Percentiles rank a stretch among this genome's conserved stretches.
These are phyloP conservation scores for Hylaeus volcanicus DNA, from an alignment of 1,140 invertebrate genomes.

Conservation along the genomic window DNA sequence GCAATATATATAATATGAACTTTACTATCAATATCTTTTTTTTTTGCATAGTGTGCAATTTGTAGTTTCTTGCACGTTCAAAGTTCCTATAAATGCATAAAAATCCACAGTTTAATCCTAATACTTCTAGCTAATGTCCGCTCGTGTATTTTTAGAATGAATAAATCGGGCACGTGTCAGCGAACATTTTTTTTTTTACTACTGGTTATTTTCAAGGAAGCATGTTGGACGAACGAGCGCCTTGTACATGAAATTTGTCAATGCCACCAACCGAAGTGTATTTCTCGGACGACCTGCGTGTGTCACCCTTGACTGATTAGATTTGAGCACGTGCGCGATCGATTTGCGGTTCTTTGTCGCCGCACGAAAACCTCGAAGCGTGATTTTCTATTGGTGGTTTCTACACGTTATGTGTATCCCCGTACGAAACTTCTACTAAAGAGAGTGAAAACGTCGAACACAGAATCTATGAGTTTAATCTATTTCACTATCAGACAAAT, in stretches of 20 bases:
- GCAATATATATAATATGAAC: too few relatives aligned
- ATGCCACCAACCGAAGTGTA: neutral
- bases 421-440: neutral
- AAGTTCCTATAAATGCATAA: too few relatives aligned
- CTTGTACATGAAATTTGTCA: neutral
- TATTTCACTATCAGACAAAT: too few relatives aligned
- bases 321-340: conserved; percentile 55
- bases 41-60: too few relatives aligned
- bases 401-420: neutral
- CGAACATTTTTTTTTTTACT: neutral
- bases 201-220: neutral
- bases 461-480: neutral
- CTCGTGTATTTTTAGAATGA: neutral
- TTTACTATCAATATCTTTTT: too few relatives aligned
- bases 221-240: neutral
- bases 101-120: too few relatives aligned
- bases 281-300: conserved; percentile 21
- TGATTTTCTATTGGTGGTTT: conserved; percentile 8
- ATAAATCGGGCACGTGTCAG: neutral
- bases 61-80: too few relatives aligned
- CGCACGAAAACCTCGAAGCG: conserved; percentile 18
- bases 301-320: conserved; percentile 61
- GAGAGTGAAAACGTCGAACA: neutral
- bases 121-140: neutral
- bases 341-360: conserved; percentile 25